Base-by-base conservation (phyloP, 1,140 invertebrate genomes). In the Achatina immaculata region DNA sequence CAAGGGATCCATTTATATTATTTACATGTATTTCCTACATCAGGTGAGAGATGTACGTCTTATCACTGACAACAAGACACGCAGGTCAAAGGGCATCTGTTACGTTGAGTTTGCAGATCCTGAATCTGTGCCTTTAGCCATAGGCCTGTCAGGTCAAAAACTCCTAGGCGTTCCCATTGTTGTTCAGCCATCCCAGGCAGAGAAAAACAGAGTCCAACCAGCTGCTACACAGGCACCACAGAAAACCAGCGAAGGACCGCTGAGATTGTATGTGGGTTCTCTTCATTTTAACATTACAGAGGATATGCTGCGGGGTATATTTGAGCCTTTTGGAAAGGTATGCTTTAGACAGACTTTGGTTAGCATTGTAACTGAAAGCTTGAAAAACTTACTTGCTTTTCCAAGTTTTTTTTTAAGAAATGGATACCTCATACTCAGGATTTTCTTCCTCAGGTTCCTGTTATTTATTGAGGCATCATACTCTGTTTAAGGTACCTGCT, bases 41-140 rank as follows among this genome's bases (percentile, higher is more conserved):
- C 83, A 93, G 93, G 93, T 94, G 34, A 94, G 97, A 86, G 99
- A 99, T 93, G 99, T 99, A 16, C 93, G 98, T 88, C 94, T 99
- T 82, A 99, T 99, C 65, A 99, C 97, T 62, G 99, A 99, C 91
- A 99, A 99, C 90, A 99, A 99, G 92, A 99, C 99, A 0, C 94
- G 98, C 86, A 93, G 98, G 84, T 99, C 99, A 86, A 99, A 99
- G 92, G 99, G 99, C 74, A 99, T 99, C 88, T 96, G 98, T 28
- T 99, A 99, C 91, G 97, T 99, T 71, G 99, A 99, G 92, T 99
- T 99, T 91, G 95, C 96, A 89, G 98, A 99, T 92, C 96, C 97
- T 21, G 98, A 99, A 92, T 98, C 97, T 83, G 98, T 99, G 36
- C 95, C 97, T 81, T 92, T 99, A 92, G 99, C 98, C n/a, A 92